Evolutionary conservation across 1,140 invertebrate genomes (phyloP), one percentile per base, ranked within the genome.

Genomic region (Drosophila miranda): DNA sequence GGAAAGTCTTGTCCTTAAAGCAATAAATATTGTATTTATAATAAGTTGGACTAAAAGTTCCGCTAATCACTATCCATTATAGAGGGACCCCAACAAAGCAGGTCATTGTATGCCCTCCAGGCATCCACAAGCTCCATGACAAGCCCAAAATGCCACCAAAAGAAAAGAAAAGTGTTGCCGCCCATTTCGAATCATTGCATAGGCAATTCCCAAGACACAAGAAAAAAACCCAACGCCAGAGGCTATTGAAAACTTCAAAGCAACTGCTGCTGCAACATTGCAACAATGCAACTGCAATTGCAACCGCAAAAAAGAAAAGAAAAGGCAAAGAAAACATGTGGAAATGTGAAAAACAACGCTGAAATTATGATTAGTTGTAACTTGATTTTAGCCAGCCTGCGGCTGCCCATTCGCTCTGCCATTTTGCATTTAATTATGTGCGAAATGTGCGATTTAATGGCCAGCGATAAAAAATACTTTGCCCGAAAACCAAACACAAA

Each of bases 391-490:
- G 67, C 55, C 67, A 71, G 68, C 48, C 51, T 56, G 59, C 52
- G 58, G 41, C 51, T 44, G 19, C 43, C 6, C 61, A 50, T 52
- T 55, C 43, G 23, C 50, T 21, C 19, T 45, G 42, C 46, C 48
- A 38, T 61, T 67, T 72, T 78, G 64, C 46, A 75, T 82, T 86
- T 86, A 83, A 82, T 88, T 88, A 86, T 82, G 81, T 86, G 82
- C 74, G 75, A 82, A 87, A 70, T 82, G 56, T 68, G 63, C 68
- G 66, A 69, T 69, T 69, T 69, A 68, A 69, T 69, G 44, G 63
- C 6, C 19, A 43, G 66, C 66, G 51, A 77, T 75, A 68, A 68
- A 68, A 69, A 34, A 58, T 9, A 43, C 23, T 43, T 51, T 55
- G 51, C 30, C 26, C 16, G 19, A 34, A 46, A 54, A 21, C 57